Evolutionary conservation across 2,888 invertebrate species (phyloP).

Genomic region (Metopia argyrocephala): DNA sequence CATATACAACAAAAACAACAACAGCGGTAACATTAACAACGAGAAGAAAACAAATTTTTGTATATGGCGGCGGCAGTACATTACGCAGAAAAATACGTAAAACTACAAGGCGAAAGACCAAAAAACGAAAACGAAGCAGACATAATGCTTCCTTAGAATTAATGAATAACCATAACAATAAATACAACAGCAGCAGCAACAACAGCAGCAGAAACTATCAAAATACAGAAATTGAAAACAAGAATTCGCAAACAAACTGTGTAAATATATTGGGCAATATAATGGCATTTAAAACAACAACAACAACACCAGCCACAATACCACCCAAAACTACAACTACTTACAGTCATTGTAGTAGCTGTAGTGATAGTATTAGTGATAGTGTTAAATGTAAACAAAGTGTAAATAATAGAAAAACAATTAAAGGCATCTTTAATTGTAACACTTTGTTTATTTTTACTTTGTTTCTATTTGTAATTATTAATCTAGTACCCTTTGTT

Average conservation of each 20-base stretch:
- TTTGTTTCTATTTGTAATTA: no score
- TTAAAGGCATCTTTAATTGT: no score
- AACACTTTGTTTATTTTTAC: no score
- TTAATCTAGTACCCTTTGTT: no score
- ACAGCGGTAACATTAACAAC: no score
- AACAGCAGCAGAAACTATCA: no score
- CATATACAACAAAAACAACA: background rate
- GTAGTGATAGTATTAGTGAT: no score
- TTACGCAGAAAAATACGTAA: slow-evolving; percentile 50
- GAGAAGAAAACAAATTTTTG: background rate
- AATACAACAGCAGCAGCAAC: background rate
- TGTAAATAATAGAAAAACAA: slow-evolving; percentile 51
- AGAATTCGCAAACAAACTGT: background rate
- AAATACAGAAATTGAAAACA: background rate
- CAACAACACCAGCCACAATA: background rate
- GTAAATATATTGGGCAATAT: slow-evolving; percentile 32
- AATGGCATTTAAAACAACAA: background rate
- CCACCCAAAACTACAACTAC: background rate
- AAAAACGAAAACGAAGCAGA: background rate
- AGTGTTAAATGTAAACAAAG: slow-evolving; percentile 43
- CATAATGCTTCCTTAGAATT: background rate
- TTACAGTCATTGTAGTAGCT: no score
- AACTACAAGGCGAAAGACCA: slow-evolving; percentile 59
- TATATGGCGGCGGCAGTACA: background rate
- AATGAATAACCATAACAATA: background rate